Percentiles rank a stretch among this genome's conserved stretches.
Evolutionary conservation across 2,113 vertebrate species (phyloP).

Genomic region (Chlamydotis undulata): DNA sequence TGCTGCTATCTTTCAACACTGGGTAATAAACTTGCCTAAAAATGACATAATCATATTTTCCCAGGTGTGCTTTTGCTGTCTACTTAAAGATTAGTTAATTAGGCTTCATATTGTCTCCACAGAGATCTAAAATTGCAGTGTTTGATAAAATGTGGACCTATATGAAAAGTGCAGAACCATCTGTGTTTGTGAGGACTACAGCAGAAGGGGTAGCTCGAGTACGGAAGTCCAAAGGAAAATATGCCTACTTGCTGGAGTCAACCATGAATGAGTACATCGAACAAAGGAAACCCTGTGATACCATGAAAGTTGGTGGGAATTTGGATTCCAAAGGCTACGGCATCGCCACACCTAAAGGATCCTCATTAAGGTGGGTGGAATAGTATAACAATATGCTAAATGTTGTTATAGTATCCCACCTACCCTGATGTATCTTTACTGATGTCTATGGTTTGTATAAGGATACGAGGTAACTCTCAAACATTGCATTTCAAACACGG

Average conservation of each 20-base stretch:
- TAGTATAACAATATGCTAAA: slow-evolving; percentile 99
- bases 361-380: slow-evolving; percentile 99
- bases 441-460: slow-evolving; percentile 99
- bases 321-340: slow-evolving; percentile 99
- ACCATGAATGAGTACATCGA: slow-evolving; percentile 99
- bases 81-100: slow-evolving; percentile 45
- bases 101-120: slow-evolving; percentile 59
- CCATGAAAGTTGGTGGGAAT: slow-evolving; percentile 99
- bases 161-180: slow-evolving; percentile 97
- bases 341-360: slow-evolving; percentile 99
- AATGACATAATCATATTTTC: neutral
- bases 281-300: slow-evolving; percentile 98
- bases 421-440: slow-evolving; percentile 99
- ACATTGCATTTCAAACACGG: slow-evolving; percentile 65
- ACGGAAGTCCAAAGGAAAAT: slow-evolving; percentile 98
- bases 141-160: slow-evolving; percentile 99
- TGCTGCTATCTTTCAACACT: neutral
- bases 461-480: slow-evolving; percentile 89
- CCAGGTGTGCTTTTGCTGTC: slow-evolving; percentile 12
- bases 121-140: slow-evolving; percentile 99
- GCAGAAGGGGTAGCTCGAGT: slow-evolving; percentile 96
- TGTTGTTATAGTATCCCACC: slow-evolving; percentile 99
- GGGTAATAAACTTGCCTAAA: neutral
- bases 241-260: slow-evolving; percentile 98
- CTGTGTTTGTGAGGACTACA: slow-evolving; percentile 98